Percentiles rank a stretch among this genome's conserved stretches.
Evolutionary conservation across 2,888 invertebrate species (phyloP).

Genomic region (Cerceris rybyensis): DNA sequence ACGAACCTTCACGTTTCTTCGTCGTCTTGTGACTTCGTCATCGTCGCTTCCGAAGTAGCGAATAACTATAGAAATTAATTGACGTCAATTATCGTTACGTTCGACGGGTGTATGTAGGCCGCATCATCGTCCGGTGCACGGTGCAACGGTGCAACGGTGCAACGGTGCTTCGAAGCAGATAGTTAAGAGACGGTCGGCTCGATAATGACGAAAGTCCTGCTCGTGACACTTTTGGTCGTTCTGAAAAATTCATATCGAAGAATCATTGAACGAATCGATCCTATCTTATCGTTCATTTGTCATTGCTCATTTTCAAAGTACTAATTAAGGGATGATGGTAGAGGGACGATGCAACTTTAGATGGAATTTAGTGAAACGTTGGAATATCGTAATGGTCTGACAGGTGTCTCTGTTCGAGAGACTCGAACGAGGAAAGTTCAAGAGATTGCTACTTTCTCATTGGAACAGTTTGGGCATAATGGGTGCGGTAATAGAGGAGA

Average conservation of each 20-base stretch:
- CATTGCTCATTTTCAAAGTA: no score
- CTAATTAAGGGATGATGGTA: no score
- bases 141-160: slow-evolving; percentile 47
- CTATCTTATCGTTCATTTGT: no score
- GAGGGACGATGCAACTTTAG: no score
- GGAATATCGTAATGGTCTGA: no score
- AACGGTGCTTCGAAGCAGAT: slow-evolving; percentile 47
- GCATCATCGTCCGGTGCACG: slow-evolving; percentile 41
- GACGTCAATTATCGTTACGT: slow-evolving; percentile 76
- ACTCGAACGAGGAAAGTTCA: no score
- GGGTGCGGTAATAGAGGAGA: no score
- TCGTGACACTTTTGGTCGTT: slow-evolving; percentile 49
- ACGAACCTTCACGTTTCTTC: neutral
- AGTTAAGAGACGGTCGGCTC: slow-evolving; percentile 39
- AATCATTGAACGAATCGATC: neutral
- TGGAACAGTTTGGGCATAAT: no score
- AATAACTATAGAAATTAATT: slow-evolving; percentile 78
- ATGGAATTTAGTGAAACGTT: no score
- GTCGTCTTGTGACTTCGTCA: neutral
- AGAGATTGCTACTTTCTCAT: no score
- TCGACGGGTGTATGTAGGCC: slow-evolving; percentile 55
- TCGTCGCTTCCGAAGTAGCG: slow-evolving; percentile 1
- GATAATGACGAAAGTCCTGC: slow-evolving; percentile 36
- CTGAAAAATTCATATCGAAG: slow-evolving; percentile 14
- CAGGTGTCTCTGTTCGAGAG: no score